These are phyloP conservation scores for Batillaria attramentaria DNA, from an alignment of 1,140 invertebrate species.

Conservation along the genomic window DNA sequence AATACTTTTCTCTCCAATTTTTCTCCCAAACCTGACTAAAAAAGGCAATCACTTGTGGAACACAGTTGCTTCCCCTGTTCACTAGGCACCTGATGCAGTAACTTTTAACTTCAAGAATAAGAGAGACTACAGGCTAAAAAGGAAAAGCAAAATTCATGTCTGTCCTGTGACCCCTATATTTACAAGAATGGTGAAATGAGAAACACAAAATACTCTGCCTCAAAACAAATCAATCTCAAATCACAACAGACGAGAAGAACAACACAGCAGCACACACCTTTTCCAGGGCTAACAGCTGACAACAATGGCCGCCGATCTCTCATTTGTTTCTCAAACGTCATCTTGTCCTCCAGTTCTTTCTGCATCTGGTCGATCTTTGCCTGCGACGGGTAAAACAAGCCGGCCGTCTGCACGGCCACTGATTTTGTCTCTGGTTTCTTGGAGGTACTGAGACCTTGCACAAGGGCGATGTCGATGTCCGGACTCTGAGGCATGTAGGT, in stretches of 20 bases:
- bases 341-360: conserved; percentile 64
- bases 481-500: conserved; percentile 33
- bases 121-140: background rate
- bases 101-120: no score
- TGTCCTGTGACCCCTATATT: no score
- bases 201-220: no score
- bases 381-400: conserved; percentile 71
- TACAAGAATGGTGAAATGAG: no score
- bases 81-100: no score
- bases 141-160: background rate
- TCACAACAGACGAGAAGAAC: no score
- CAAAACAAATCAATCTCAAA: no score
- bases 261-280: no score
- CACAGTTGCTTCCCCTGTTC: no score
- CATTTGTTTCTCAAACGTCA: conserved; percentile 66
- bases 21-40: no score
- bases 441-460: background rate
- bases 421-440: conserved; percentile 35
- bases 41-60: no score
- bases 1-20: no score
- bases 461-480: conserved; percentile 19
- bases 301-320: conserved; percentile 67
- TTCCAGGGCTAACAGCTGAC: conserved; percentile 70
- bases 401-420: conserved; percentile 69
- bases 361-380: conserved; percentile 61